These are phyloP conservation scores for Nycticorax nycticorax DNA, from an alignment of 2,113 vertebrate genomes.

Conservation along the genomic window DNA sequence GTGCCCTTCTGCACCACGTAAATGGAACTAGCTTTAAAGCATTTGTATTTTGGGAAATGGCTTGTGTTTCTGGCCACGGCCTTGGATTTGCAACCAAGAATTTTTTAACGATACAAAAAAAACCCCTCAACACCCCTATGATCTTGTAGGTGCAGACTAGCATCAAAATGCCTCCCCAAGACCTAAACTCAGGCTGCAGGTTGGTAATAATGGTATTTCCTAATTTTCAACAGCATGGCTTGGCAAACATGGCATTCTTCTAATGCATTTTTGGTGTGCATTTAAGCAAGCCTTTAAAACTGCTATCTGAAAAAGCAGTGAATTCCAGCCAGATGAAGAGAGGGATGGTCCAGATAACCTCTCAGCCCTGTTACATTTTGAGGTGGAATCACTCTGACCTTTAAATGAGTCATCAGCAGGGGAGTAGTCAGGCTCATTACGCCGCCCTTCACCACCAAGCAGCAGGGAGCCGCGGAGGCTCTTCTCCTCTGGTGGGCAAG, in stretches of 20 bases:
- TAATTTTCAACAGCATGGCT: not conserved
- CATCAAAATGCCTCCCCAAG: not conserved
- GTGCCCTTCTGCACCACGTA: not conserved
- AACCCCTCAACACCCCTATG: fast-evolving
- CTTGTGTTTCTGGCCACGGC: not conserved
- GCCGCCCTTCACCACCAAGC: not conserved
- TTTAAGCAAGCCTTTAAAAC: slow-evolving; percentile 12
- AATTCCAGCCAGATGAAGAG: not conserved
- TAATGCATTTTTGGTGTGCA: not conserved
- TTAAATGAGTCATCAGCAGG: not conserved
- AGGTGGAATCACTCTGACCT: slow-evolving; percentile 10
- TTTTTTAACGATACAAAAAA: not conserved
- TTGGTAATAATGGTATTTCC: not conserved
- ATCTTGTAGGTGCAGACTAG: not conserved
- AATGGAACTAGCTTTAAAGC: not conserved
- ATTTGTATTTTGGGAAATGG: not conserved
- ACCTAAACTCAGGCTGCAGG: not conserved
- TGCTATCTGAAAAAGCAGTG: not conserved
- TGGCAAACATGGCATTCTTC: not conserved
- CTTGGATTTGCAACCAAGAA: not conserved
- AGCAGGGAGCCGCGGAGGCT: not conserved
- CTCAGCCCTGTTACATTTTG: not conserved
- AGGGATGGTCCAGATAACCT: slow-evolving; percentile 37
- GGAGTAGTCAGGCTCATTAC: not conserved
- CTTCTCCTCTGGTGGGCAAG: not conserved